A percentile compares a stretch with the other conserved stretches of the same genome.
Conservation (phyloP, 2,797 vertebrate genomes). For the Acanthurus lineatus region DNA sequence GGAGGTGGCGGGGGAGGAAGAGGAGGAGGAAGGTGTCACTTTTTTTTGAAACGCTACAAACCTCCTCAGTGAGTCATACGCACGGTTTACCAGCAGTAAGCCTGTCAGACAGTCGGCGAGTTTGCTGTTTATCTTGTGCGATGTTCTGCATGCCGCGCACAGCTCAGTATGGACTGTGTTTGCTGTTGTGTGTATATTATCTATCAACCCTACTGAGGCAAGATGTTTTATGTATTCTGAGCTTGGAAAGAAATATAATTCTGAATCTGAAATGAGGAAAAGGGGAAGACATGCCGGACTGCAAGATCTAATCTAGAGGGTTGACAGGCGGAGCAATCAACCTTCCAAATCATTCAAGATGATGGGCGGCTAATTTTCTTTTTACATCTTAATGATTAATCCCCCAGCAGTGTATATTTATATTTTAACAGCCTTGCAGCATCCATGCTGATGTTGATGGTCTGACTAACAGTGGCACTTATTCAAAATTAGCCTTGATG, state of each 20-base stretch:
- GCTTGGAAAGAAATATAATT: constrained; percentile 22
- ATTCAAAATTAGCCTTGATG: constrained; percentile 67
- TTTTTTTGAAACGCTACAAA: constrained; percentile 28
- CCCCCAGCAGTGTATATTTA: constrained; percentile 57
- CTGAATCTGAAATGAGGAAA: constrained; percentile 26
- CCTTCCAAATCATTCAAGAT: constrained; percentile 56
- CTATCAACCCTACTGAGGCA: neutral
- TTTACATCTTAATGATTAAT: constrained; percentile 67
- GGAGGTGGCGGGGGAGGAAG: constrained; percentile 3
- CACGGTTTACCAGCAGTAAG: constrained; percentile 39
- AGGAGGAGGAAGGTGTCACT: constrained; percentile 54
- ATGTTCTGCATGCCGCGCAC: neutral
- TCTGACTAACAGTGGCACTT: constrained; percentile 68
- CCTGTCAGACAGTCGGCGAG: constrained; percentile 35
- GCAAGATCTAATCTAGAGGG: constrained; percentile 43
- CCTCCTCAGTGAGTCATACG: constrained; percentile 48
- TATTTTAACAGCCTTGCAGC: constrained; percentile 58
- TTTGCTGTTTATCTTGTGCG: constrained; percentile 12
- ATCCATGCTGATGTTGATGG: constrained; percentile 59
- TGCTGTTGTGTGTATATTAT: neutral
- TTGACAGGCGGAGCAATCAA: constrained; percentile 62
- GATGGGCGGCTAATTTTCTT: constrained; percentile 68
- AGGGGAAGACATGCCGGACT: constrained; percentile 20
- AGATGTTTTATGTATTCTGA: constrained; percentile 21
- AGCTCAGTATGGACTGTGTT: neutral